Base-by-base conservation (phyloP, 2,888 invertebrate genomes). In the Cataglyphis albicans region DNA sequence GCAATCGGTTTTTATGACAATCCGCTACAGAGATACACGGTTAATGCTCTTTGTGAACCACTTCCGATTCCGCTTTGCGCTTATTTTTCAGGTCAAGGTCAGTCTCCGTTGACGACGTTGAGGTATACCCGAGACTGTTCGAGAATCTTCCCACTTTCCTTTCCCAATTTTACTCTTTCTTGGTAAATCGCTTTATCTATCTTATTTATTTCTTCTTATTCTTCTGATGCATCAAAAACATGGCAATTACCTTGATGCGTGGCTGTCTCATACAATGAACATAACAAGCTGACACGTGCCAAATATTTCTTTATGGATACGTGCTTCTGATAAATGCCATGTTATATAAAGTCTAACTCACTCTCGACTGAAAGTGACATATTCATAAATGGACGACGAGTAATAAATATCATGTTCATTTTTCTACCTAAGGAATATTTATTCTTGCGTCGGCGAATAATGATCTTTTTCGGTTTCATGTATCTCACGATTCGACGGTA, bases 51-150 rank as follows among this genome's bases (percentile, higher is more conserved):
- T 6, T 35, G 44, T 55, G 44, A 75, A 74, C 15, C 82, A 55
- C 82, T 89, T 89, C 86, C 87, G 89, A 85, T 88, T 88, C 87
- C 89, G 86, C 83, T 67, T 80, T 67, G 61, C 25, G n/a, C 35
- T 52, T 1, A 61, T 52, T 89, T 88, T 89, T 83, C 84, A 81
- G 85, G 89, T 89, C 89, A 80, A 84, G 82, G 84, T 82, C 80
- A 75, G 70, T 48, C 18, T 52, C 55, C 52, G 35, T 32, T 21
- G 25, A 78, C 32, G 55, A 65, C 41, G 48, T 67, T 48, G 9
- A 35, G 68, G 44, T 29, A 21, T 12, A 32, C 35, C 57, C 32
- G 48, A 15, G 25, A 32, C 52, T 6, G 12, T 21, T 29, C 29
- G 29, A 12, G 21, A 41, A 44, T 44, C 44, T 32, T 52, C 55